Evolutionary conservation across 37 sponge, comb jelly and placozoan species (phyloP).

Genomic region (Diacarnus erythraeanus): DNA sequence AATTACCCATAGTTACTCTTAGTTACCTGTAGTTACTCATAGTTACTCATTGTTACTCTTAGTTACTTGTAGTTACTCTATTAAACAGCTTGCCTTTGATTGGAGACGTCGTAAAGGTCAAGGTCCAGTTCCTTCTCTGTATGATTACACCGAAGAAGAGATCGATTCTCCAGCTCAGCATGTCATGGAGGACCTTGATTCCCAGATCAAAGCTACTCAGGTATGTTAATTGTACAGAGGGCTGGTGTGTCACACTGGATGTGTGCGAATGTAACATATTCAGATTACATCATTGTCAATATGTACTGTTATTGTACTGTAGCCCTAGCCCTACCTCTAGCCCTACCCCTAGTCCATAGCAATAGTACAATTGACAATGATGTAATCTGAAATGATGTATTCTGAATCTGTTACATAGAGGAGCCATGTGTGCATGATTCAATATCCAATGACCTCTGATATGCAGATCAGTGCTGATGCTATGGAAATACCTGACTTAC

Average conservation of each 20-base stretch:
- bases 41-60: too few species aligned
- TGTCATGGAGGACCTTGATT: not conserved
- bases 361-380: too few species aligned
- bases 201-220: constrained; percentile 8
- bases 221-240: not conserved
- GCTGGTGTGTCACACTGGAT: not conserved
- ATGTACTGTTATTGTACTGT: too few species aligned
- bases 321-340: too few species aligned
- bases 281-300: too few species aligned
- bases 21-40: not conserved
- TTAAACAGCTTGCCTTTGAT: not conserved
- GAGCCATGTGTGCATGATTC: too few species aligned
- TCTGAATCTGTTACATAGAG: too few species aligned
- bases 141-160: not conserved
- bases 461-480: constrained; percentile 9
- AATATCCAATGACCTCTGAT: too few species aligned
- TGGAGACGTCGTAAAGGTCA: not conserved
- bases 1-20: too few species aligned
- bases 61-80: not conserved
- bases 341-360: too few species aligned
- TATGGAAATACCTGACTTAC: constrained; percentile 6
- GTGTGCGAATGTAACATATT: too few species aligned
- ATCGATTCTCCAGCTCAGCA: not conserved
- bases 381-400: too few species aligned
- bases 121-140: not conserved